Evolutionary conservation across 2,888 invertebrate species (phyloP), one percentile per base, ranked within the genome.

Genomic region (Lithophane leautieri): DNA sequence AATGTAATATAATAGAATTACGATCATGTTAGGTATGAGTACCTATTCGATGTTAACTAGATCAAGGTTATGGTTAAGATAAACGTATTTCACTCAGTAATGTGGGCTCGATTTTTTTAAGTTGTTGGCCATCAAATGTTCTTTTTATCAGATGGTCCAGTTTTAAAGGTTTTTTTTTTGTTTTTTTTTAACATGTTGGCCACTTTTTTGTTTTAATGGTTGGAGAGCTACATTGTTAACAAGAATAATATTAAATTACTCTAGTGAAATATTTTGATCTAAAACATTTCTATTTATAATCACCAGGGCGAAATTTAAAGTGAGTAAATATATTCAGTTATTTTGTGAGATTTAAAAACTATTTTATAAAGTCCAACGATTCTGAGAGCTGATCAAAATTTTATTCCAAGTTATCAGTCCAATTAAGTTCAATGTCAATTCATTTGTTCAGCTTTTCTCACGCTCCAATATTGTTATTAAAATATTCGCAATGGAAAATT

Each of bases 61-160:
- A 19, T 2, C 86, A 67, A 82, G 86, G 86, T 72, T 77, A 77
- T 56, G 83, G 71, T 40, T 52, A 58, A 80, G 40, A 52, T 79
- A 68, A 79, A 68, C 14, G 52, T 69, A 69, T 61, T 61, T 28
- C 52, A 52, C 12, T 42, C n/a, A 67, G 58, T 68, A 14, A 81
- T 70, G 68, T 68, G 19, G 50, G 34, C 44, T 70, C 2, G n/a
- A 14, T n/a, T 60, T 40, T 28, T 11, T 7, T 1, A 50, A 63
- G 44, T 65, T n/a, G 76, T 61, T 74, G 76, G 16, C 85, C 85
- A 70, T 82, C 61, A 70, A 63, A 58, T n/a, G n/a, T n/a, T n/a
- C n/a, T n/a, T n/a, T n/a, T n/a, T n/a, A n/a, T n/a, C n/a, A n/a
- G n/a, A n/a, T 40, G 42, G 19, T 70, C 12, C 0, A 34, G 54